Evolutionary conservation across 2,113 vertebrate species (phyloP), one percentile per base, ranked within the genome.

Genomic region (Rhynchomys soricoides): DNA sequence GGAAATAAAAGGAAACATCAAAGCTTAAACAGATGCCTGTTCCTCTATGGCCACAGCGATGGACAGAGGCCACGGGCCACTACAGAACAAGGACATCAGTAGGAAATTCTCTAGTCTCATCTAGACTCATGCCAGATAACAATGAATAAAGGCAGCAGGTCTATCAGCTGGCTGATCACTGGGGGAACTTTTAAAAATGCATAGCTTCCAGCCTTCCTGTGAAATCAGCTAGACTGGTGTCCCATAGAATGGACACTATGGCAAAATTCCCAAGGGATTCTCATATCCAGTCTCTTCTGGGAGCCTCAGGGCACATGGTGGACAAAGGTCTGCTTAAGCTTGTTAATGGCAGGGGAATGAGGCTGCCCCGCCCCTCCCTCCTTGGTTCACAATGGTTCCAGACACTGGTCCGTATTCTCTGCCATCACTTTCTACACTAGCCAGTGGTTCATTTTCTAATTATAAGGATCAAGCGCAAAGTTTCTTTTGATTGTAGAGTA

Each of bases 1-100:
- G 96, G 96, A 97, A 98, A 98, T 98, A 97, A 98, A 98, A 98
- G 96, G 97, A 98, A 98, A 98, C 97, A 98, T 98, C 97, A 95
- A 79, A 92, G 97, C 97, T 98, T 97, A 98, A 98, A 97, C 97
- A 97, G 98, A 98, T 93, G 92, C 96, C 96, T 97, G 95, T 86
- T 98, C 97, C 95, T 97, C 96, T 94, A 83, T 73, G 93, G 95
- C 91, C 95, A 96, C 91, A 95, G 95, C 97, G 89, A 97, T 94
- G 94, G 94, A 95, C 52, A 43, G 95, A 87, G 87, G 94, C 89
- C 78, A 29, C 0, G 59, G 68, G 90, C 86, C 97, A 89, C 95
- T 96, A 66, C 21, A 79, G 98, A 96, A 98, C 86, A 98, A 94
- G 1, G 59, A 62, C 87, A 79, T 93, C 97, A 97, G 97, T 97